These are phyloP conservation scores for Drosophila nebulosa DNA, from an alignment of 1,140 invertebrate genomes.

Conservation along the genomic window DNA sequence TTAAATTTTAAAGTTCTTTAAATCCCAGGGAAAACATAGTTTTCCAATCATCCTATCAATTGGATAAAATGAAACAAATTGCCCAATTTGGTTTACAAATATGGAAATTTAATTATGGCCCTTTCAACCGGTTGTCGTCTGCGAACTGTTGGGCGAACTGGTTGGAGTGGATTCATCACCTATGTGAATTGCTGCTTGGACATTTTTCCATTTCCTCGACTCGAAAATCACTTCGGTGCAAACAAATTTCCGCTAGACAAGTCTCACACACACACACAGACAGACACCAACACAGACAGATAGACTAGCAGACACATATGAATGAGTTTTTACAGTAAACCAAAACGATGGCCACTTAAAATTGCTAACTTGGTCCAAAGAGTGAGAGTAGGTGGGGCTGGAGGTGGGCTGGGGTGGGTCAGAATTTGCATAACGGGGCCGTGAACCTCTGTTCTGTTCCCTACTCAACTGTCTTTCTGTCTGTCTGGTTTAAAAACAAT, in stretches of 20 bases:
- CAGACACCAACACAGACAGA: not conserved
- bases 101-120: slow-evolving; percentile 70
- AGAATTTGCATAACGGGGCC: slow-evolving; percentile 66
- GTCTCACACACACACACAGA: slow-evolving; percentile 25
- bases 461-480: slow-evolving; percentile 16
- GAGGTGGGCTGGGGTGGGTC: not conserved
- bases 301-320: slow-evolving; percentile 21
- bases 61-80: slow-evolving; percentile 9
- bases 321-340: slow-evolving; percentile 24
- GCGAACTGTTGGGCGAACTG: too few species aligned
- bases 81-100: slow-evolving; percentile 31
- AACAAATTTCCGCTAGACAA: slow-evolving; percentile 71
- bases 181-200: slow-evolving; percentile 23
- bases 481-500: slow-evolving; percentile 31
- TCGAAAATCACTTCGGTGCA: slow-evolving; percentile 63
- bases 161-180: slow-evolving; percentile 42
- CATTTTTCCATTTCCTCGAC: slow-evolving; percentile 66
- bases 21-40: not conserved
- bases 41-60: slow-evolving; percentile 27
- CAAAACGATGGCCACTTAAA: slow-evolving; percentile 55
- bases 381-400: not conserved
- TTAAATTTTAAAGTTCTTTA: not conserved
- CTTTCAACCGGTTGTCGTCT: slow-evolving; percentile 33
- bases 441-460: slow-evolving; percentile 48
- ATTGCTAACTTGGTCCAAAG: slow-evolving; percentile 54